These are phyloP conservation scores for Urocynchramus pylzowi DNA, from an alignment of 2,113 vertebrate species.

Conservation along the genomic window DNA sequence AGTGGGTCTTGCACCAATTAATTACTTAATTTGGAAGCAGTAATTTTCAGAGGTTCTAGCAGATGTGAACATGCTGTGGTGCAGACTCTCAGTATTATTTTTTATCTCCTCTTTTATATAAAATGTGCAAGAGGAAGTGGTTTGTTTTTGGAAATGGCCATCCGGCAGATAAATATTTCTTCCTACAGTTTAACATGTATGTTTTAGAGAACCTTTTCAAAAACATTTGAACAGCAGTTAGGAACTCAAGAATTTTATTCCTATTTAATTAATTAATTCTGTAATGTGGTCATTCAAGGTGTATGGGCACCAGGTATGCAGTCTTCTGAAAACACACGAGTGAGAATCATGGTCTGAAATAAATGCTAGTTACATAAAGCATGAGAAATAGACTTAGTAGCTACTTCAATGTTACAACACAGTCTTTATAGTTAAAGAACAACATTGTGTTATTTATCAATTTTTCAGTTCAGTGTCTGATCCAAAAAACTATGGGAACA, in stretches of 20 bases:
- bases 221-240: background rate
- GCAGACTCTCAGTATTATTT: background rate
- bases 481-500: background rate
- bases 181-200: background rate
- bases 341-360: background rate
- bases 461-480: background rate
- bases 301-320: background rate
- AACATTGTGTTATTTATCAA: background rate
- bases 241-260: background rate
- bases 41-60: background rate
- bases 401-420: background rate
- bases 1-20: background rate
- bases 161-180: background rate
- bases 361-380: background rate
- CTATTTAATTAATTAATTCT: background rate
- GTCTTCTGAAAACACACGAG: background rate
- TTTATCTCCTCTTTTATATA: background rate
- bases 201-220: background rate
- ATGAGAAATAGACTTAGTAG: background rate
- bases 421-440: background rate
- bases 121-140: background rate
- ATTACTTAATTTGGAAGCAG: background rate
- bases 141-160: background rate
- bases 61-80: background rate
- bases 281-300: background rate